A percentile compares a stretch with the other conserved stretches of the same genome.
Evolutionary conservation across 2,888 invertebrate species (phyloP).

Genomic region (Minunthozetes semirufus): DNA sequence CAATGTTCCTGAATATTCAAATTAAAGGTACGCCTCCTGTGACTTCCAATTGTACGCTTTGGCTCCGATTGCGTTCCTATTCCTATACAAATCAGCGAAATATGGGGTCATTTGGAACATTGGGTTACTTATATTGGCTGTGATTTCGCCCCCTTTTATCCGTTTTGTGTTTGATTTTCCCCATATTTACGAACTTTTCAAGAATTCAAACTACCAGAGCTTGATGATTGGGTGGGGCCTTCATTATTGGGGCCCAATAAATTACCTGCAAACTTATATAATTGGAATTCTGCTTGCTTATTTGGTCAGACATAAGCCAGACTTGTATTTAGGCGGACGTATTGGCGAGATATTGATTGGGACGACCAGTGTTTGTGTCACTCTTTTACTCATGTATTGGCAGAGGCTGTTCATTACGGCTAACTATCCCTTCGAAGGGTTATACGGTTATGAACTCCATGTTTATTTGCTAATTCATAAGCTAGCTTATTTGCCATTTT

Average conservation of each 20-base stretch:
- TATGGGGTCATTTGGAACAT: constrained; percentile 3
- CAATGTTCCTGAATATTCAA: no score
- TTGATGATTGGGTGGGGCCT: background rate
- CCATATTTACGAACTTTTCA: background rate
- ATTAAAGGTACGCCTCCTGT: constrained; percentile 1
- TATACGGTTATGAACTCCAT: background rate
- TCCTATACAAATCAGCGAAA: constrained; percentile 1
- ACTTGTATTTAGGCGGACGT: constrained; percentile 8
- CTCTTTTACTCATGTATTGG: background rate
- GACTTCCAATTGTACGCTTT: constrained; percentile 28
- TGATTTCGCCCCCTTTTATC: background rate
- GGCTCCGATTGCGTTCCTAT: constrained; percentile 8
- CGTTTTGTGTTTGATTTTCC: background rate
- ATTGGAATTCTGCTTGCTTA: background rate
- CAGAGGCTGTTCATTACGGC: background rate
- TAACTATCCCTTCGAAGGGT: background rate
- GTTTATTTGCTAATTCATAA: background rate
- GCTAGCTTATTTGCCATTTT: background rate
- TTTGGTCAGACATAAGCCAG: background rate
- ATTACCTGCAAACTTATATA: background rate
- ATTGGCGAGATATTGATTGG: background rate
- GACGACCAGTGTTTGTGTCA: background rate
- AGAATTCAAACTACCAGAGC: background rate
- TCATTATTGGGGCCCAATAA: background rate
- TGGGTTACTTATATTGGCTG: background rate